phyloP scores from a whole-genome alignment of 2,888 invertebrate species.

The Aphidius colemani region DNA sequence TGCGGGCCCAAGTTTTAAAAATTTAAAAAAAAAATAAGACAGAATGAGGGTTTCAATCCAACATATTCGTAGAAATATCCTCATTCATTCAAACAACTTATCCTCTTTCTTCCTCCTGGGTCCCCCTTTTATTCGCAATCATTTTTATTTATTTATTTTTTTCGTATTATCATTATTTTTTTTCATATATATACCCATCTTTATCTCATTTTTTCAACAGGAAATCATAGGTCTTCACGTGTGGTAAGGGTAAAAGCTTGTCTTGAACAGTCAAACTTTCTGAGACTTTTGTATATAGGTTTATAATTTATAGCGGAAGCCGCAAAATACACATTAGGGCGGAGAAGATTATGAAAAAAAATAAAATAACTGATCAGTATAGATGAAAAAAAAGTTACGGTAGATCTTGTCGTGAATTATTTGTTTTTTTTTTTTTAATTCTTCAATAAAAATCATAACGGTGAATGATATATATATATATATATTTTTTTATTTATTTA shows the following conservation, averaged over 20 bases:
- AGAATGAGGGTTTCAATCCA: conserved; percentile 23
- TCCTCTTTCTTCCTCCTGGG: conserved; percentile 28
- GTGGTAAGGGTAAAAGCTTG: conserved; percentile 4
- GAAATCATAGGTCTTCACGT: conserved; percentile 11
- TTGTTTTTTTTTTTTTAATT: background rate
- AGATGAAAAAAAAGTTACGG: conserved; percentile 15
- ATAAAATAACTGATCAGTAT: background rate
- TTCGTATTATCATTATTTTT: conserved; percentile 19
- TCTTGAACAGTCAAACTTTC: conserved; percentile 20
- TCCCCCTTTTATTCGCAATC: no score
- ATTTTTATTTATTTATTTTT: conserved; percentile 6
- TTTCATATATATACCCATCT: conserved; percentile 28
- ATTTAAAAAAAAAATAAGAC: conserved; percentile 18
- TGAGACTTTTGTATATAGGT: conserved; percentile 34
- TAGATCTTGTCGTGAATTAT: conserved; percentile 16
- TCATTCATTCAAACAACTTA: conserved; percentile 36
- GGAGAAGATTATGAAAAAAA: conserved; percentile 4
- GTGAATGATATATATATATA: background rate
- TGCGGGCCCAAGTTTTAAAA: conserved; percentile 50
- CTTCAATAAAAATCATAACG: background rate
- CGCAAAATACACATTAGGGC: conserved; percentile 28
- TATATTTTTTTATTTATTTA: no score
- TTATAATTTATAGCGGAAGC: conserved; percentile 50
- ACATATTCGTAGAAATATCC: conserved; percentile 34
- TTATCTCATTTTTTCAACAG: conserved; percentile 22